Evolutionary conservation across 2,888 invertebrate genomes (phyloP).

Genomic region (Elysia crispata): DNA sequence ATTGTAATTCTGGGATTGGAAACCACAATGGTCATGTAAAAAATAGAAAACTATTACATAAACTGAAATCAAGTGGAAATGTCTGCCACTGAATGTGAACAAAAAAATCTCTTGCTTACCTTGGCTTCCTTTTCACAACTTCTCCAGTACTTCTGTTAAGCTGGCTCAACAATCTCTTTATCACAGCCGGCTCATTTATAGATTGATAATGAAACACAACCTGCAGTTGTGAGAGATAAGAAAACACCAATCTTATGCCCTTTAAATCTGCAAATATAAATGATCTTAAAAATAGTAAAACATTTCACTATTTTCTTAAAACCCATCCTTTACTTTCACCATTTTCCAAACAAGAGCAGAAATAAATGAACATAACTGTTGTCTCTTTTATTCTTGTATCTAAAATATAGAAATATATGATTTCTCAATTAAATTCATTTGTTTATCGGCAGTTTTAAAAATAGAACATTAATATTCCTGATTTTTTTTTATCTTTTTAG

Average conservation of each 20-base stretch:
- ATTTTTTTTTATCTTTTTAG: no score
- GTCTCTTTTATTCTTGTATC: not conserved
- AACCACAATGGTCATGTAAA: no score
- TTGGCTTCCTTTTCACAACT: conserved; percentile 91
- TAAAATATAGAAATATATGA: not conserved
- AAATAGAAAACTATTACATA: no score
- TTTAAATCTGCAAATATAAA: no score
- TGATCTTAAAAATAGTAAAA: no score
- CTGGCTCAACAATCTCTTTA: conserved; percentile 90
- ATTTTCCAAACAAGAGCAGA: not conserved
- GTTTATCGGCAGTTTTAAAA: no score
- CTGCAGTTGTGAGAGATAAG: conserved; percentile 66
- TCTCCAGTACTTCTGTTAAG: conserved; percentile 95
- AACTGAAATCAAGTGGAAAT: no score
- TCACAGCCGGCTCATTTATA: conserved; percentile 91
- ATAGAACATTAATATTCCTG: no score
- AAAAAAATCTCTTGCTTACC: conserved; percentile 77
- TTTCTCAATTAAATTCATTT: no score
- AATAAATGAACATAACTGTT: not conserved
- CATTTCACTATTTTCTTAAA: not conserved
- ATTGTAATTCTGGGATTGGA: no score
- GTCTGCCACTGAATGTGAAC: no score
- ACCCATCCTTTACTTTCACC: not conserved
- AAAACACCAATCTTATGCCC: not conserved
- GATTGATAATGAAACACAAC: conserved; percentile 94